Base-by-base conservation (phyloP, 2,888 invertebrate genomes). In the Limenitis camilla region DNA sequence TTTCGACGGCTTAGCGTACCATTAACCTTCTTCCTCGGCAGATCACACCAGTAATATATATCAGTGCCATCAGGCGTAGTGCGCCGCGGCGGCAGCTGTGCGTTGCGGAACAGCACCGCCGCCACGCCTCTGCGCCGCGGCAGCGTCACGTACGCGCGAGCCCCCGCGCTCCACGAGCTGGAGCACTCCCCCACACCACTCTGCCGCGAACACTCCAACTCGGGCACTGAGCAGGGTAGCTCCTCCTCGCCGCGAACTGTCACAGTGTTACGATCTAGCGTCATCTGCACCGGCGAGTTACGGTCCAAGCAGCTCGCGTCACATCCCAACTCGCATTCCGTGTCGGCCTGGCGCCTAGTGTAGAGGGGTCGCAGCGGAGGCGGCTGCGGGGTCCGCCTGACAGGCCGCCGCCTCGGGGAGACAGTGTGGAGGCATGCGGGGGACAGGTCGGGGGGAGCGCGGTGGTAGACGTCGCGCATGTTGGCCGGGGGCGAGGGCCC, bases 41-140 rank as follows among this genome's bases (percentile, higher is more conserved):
- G 80, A 86, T 95, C 94, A 88, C 95, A 95, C 94, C 95, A 94
- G 88, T 95, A 95, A 89, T 93, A 94, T 74, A 95, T 92, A 74
- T 92, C 91, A 58, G 95, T 95, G 66, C 95, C 95, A 83, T 95
- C 95, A 30, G 94, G 92, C 52, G 94, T 94, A 67, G 91, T 90
- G 61, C 94, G 90, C 74, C 92, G 92, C 54, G 94, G 94, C 61
- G 94, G 93, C 68, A 89, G 79, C 61, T 77, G 68, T 53, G 73
- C 71, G 63, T 73, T 65, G 52, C 74, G 68, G 69, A 63, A 76
- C 65, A 75, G 60, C 64, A 68, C 73, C 55, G 76, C 74, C 60
- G 73, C 74, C 65, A 71, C 71, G 61, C 74, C 74, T 48, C 70
- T 68, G 64, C 74, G 71, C 55, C 71, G 69, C 61, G 90, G 90